Base-by-base conservation (phyloP, 2,113 vertebrate species). In the Anthoscopus minutus region DNA sequence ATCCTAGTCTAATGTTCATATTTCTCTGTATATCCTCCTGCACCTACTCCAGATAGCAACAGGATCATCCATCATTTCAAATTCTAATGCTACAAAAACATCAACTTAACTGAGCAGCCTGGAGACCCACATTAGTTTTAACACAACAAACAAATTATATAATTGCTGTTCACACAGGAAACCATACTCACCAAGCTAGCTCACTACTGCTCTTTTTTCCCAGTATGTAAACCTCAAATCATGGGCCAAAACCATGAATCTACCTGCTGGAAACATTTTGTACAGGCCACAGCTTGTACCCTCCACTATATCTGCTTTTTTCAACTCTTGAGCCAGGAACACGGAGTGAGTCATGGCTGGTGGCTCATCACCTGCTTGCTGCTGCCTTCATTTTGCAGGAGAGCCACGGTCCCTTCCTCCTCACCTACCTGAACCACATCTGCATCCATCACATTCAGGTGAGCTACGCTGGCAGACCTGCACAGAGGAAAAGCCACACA, bases 381-480 rank as follows among this genome's bases (percentile, higher is more conserved):
- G 37, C 25, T 48, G 73, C 47, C 61, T 57, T 44, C 25, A 14
- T 72, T 91, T 18, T 31, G n/a, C 50, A 51, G 20, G 15, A 62
- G 7, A 24, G 25, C 24, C 61, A 14, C 19, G 6, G 31, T 20
- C 57, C 20, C 30, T 79, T 62, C 38, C 42, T 70, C 45, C 45
- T 48, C 11, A 11, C 60, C 48, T 47, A 42, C 72, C 51, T 0
- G 0, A 88, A 16, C 58, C 35, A 42, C 38, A 74, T 22, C 60
- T 51, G 37, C 27, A 24, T 18, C 33, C 33, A 37, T 6, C 38
- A 23, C 2, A 3, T 40, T 45, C 13, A 74, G 16, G 21, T 0
- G 0, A 60, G 0, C 0, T 22, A 17, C 53, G 9, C 25, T 16
- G 30, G 40, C 61, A 51, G 44, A 54, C 4, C 61, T 30, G 42